Evolutionary conservation across 2,113 vertebrate genomes (phyloP), one percentile per base, ranked within the genome.

Genomic region (Anser cygnoides): DNA sequence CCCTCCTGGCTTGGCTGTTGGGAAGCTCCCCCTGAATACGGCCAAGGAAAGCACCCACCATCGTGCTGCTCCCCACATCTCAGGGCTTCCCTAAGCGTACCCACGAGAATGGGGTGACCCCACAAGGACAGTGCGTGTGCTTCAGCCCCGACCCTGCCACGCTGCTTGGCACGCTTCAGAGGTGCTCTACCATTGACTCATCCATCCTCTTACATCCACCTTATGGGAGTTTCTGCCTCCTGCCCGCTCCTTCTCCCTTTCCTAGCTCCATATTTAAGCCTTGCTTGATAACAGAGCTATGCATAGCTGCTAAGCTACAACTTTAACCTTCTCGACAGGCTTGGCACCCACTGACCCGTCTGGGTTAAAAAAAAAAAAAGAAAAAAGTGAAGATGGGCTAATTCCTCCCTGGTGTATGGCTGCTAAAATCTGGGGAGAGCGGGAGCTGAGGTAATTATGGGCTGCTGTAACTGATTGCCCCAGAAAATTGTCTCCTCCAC

Each of bases 1-100:
- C 49, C 46, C 46, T 39, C 44, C 0, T 0, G 12, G 58, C 9
- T 9, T 54, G 25, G 73, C 35, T 44, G 19, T 2, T 33, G 29
- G 52, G 49, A 68, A 81, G 29, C 11, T 72, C 55, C 43, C 35
- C 7, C 10, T 55, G 71, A 85, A 70, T 26, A 31, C 46, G 50
- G 7, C 52, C 25, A 33, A 91, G 44, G 63, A 80, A 88, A 85
- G 15, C 65, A 78, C 20, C 52, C 43, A 66, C 1, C 2, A 22
- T 31, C 52, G 23, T 1, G 29, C 12, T 87, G 90, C 49, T 81
- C 15, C 22, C 19, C 25, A 39, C 19, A 39, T 49, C 41, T 75
- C 13, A 73, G 43, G 44, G 67, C 58, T 44, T 87, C 41, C n/a
- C 25, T 67, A 25, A 70, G 31, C 39, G 26, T 1, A 46, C 22